A percentile compares a stretch with the other conserved stretches of the same genome.
These are phyloP conservation scores for Dasysyrphus albostriatus DNA, from an alignment of 2,888 invertebrate species.

Conservation along the genomic window DNA sequence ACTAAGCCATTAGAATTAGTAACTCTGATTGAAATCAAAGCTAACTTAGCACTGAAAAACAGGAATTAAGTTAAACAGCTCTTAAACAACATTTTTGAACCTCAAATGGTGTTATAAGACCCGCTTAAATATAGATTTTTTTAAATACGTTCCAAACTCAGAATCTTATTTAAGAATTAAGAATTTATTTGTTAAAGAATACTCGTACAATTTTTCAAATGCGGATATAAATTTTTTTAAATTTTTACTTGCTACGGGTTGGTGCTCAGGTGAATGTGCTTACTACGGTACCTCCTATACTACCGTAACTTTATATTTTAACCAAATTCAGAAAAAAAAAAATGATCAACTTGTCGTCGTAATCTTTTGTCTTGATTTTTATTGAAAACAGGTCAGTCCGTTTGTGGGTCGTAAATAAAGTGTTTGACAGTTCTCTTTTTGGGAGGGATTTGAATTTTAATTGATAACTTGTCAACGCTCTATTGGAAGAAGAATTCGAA, in stretches of 20 bases:
- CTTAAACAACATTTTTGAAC: too few relatives aligned
- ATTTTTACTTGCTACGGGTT: background rate
- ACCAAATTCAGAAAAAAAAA: conserved; percentile 35
- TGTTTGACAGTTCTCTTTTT: conserved; percentile 32
- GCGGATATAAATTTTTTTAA: background rate
- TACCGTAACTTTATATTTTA: conserved; percentile 13
- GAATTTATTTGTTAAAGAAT: too few relatives aligned
- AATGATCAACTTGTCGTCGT: conserved; percentile 43
- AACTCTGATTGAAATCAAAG: too few relatives aligned
- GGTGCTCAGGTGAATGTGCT: background rate
- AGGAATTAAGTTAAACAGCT: too few relatives aligned
- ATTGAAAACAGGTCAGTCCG: conserved; percentile 35
- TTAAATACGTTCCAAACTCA: too few relatives aligned
- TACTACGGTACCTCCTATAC: background rate
- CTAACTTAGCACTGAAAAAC: background rate
- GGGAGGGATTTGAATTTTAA: conserved; percentile 47
- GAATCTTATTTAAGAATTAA: too few relatives aligned
- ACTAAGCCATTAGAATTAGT: too few relatives aligned
- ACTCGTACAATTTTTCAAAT: too few relatives aligned
- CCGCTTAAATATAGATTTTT: too few relatives aligned
- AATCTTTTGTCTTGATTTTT: conserved; percentile 49
- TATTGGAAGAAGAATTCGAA: background rate
- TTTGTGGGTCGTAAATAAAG: conserved; percentile 40
- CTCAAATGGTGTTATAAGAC: too few relatives aligned
- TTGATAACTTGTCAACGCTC: conserved; percentile 44